Base-by-base conservation (phyloP, 2,113 vertebrate genomes). In the Apistogramma diplotaenia region DNA sequence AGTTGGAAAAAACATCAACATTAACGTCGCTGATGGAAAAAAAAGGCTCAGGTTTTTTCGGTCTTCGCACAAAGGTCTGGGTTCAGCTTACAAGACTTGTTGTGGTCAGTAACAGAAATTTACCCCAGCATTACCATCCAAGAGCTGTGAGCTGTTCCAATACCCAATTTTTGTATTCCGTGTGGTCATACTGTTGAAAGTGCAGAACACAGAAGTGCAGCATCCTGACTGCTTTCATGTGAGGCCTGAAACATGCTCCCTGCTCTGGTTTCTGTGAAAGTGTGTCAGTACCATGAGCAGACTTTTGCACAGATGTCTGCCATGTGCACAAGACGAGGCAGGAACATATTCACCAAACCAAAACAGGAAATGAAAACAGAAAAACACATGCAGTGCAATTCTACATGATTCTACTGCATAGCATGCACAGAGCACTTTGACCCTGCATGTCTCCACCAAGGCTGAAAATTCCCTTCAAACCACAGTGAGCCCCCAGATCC, bases 81-180 rank as follows among this genome's bases (percentile, higher is more conserved):
- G 65, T 29, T 74, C 10, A 12, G 81, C 57, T 84, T 83, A 78
- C 59, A n/a, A 3, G 21, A 53, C 60, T 23, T 6, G 55, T 19
- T 54, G 87, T 29, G 54, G 73, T 21, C 33, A 35, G 51, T 40
- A 33, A 27, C 33, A 25, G 67, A 33, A 16, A 79, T 70, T 46
- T 19, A n/a, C 78, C 43, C 60, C 13, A 43, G 61, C 25, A 4
- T 21, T 37, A 27, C 46, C 2, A 46, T 11, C 15, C 21, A 11
- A 46, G 43, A 18, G 5, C 62, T 29, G 43, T 0, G 25, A 74
- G 29, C 54, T 9, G 21, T 40, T 65, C 40, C 12, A 55, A 23
- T 21, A 62, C 54, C 57, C 67, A 46, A 4, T 46, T 46, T 15
- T 16, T 46, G 43, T 16, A 2, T 9, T 54, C 54, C 10, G n/a